Evolutionary conservation across 2,113 vertebrate species (phyloP).

Genomic region (Pterocles gutturalis): DNA sequence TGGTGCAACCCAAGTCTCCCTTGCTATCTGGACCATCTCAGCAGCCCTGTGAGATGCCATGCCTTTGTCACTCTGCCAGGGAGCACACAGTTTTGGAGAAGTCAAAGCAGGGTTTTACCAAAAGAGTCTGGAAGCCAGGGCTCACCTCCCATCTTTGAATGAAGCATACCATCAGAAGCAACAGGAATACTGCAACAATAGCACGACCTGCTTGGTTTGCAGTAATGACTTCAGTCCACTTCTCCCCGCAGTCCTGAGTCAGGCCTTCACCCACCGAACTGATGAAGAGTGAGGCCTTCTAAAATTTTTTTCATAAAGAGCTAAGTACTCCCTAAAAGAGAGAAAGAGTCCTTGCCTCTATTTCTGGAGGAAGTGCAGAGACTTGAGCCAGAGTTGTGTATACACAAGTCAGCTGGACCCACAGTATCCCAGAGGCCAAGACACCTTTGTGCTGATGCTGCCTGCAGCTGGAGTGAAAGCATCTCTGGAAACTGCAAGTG

Average conservation of each 20-base stretch:
- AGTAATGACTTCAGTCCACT: not conserved
- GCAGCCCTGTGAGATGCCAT: not conserved
- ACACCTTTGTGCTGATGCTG: not conserved
- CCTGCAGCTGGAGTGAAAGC: not conserved
- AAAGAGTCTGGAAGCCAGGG: not conserved
- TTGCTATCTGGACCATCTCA: not conserved
- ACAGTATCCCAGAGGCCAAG: not conserved
- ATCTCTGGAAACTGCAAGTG: not conserved
- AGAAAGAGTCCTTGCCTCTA: not conserved
- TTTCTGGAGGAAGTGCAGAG: not conserved
- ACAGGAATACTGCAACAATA: not conserved
- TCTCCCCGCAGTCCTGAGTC: not conserved
- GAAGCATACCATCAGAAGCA: not conserved
- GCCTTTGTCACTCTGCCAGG: rapidly evolving
- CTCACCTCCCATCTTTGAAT: not conserved
- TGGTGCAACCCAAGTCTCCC: not conserved
- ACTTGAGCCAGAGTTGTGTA: not conserved
- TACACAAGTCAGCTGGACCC: not conserved
- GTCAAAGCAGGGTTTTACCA: not conserved
- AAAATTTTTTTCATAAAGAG: not conserved
- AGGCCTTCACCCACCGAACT: not conserved
- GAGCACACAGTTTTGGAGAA: not conserved
- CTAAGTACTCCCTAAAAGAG: not conserved
- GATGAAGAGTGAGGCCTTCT: not conserved
- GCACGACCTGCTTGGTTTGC: not conserved